Percentiles rank a stretch among this genome's conserved stretches.
Conservation (phyloP, 2,113 vertebrate species). For the Megaleporinus macrocephalus region DNA sequence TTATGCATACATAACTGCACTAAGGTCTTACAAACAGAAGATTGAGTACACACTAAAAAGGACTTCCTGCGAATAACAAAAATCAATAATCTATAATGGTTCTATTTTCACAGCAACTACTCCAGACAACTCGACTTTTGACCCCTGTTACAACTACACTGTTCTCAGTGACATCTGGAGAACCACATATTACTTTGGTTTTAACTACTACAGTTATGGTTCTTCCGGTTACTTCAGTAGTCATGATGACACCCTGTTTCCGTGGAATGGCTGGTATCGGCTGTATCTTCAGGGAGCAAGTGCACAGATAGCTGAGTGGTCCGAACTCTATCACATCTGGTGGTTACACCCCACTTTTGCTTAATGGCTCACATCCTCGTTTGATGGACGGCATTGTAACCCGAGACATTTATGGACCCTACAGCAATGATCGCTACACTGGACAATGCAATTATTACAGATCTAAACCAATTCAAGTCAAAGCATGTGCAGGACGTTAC, state of each 20-base stretch:
- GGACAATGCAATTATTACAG: neutral
- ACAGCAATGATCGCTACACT: too few relatives aligned
- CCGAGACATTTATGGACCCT: too few relatives aligned
- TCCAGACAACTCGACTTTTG: neutral
- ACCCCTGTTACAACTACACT: constrained; percentile 23
- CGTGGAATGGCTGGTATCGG: constrained; percentile 18
- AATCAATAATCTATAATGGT: neutral
- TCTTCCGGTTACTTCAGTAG: neutral
- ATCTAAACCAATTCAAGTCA: constrained; percentile 25
- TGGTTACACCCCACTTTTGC: neutral
- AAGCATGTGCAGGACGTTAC: neutral
- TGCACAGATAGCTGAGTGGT: too few relatives aligned
- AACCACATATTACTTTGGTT: neutral
- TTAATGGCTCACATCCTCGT: too few relatives aligned
- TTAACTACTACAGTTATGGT: neutral
- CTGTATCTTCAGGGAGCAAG: neutral
- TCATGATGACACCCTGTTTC: constrained; percentile 2
- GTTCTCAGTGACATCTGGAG: constrained; percentile 21
- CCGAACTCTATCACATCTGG: neutral
- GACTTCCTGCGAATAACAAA: too few relatives aligned
- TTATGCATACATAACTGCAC: too few relatives aligned
- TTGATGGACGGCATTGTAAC: too few relatives aligned
- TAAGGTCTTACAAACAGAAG: too few relatives aligned
- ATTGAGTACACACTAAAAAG: too few relatives aligned
- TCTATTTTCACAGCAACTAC: neutral